These are phyloP conservation scores for Dissostichus mawsoni DNA, from an alignment of 2,113 vertebrate species.

Conservation along the genomic window DNA sequence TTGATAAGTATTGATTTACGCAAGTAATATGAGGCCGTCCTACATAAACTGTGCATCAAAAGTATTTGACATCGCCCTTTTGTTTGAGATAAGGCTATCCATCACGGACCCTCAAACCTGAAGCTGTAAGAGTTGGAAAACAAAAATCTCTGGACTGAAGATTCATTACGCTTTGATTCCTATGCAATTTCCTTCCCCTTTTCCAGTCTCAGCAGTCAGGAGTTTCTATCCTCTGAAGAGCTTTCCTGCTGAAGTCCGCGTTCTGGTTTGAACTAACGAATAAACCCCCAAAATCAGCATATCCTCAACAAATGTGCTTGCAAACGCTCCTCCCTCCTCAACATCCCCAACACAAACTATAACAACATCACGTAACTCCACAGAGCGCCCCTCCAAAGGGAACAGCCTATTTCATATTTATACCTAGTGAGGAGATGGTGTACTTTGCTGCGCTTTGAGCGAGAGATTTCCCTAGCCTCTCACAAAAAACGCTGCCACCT, in stretches of 20 bases:
- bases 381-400: slow-evolving; percentile 56
- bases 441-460: slow-evolving; percentile 60
- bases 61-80: slow-evolving; percentile 56
- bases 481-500: slow-evolving; percentile 62
- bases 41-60: slow-evolving; percentile 64
- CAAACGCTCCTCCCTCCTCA: not conserved
- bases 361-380: slow-evolving; percentile 56
- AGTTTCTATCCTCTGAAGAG: slow-evolving; percentile 12
- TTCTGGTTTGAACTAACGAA: slow-evolving; percentile 20
- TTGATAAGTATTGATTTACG: slow-evolving; percentile 78
- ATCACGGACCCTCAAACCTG: slow-evolving; percentile 48
- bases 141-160: not conserved
- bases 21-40: slow-evolving; percentile 65
- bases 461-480: slow-evolving; percentile 75
- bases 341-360: slow-evolving; percentile 32
- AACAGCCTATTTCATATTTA: slow-evolving; percentile 77
- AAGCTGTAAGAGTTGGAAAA: slow-evolving; percentile 24
- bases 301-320: slow-evolving; percentile 11
- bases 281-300: slow-evolving; percentile 42
- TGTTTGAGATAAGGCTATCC: slow-evolving; percentile 62
- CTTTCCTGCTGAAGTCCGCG: slow-evolving; percentile 22
- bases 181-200: slow-evolving; percentile 14
- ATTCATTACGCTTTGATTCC: slow-evolving; percentile 46
- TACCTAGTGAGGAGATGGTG: slow-evolving; percentile 61
- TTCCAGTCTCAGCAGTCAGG: slow-evolving; percentile 12